Percentiles rank a stretch among this genome's conserved stretches.
These are phyloP conservation scores for Sclerodermus sp. DNA, from an alignment of 2,888 invertebrate genomes.

Conservation along the genomic window DNA sequence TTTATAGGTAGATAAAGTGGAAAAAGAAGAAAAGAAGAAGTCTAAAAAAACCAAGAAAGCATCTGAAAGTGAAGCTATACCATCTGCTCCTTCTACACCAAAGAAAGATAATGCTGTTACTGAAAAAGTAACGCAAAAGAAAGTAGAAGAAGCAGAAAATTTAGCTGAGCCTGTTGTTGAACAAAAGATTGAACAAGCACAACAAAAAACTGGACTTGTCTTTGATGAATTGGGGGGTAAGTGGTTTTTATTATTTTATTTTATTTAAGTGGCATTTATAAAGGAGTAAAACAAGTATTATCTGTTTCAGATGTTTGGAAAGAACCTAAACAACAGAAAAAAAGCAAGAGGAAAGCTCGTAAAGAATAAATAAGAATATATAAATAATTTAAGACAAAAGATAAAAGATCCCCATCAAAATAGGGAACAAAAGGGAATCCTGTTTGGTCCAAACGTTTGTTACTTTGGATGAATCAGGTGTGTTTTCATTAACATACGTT, in stretches of 20 bases:
- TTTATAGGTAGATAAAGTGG: conserved; percentile 39
- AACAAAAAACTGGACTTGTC: conserved; percentile 51
- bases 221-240: conserved; percentile 67
- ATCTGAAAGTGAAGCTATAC: conserved; percentile 43
- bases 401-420: conserved; percentile 21
- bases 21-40: conserved; percentile 54
- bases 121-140: conserved; percentile 32
- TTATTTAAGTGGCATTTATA: conserved; percentile 5
- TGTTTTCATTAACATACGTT: conserved; percentile 30
- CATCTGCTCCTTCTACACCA: conserved; percentile 23
- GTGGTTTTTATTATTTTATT: conserved; percentile 23
- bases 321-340: conserved; percentile 73
- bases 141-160: conserved; percentile 31
- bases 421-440: conserved; percentile 25
- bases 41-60: conserved; percentile 53
- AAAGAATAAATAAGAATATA: conserved; percentile 66
- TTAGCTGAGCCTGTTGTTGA: conserved; percentile 22
- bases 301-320: conserved; percentile 70
- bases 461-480: conserved; percentile 34
- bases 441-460: conserved; percentile 28
- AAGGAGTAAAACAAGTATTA: background rate
- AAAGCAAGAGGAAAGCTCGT: conserved; percentile 76
- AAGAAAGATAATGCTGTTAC: conserved; percentile 37
- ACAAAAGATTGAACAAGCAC: conserved; percentile 32
- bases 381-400: conserved; percentile 17